Base-by-base conservation (phyloP, 2,797 vertebrate genomes). In the Macropodus opercularis region DNA sequence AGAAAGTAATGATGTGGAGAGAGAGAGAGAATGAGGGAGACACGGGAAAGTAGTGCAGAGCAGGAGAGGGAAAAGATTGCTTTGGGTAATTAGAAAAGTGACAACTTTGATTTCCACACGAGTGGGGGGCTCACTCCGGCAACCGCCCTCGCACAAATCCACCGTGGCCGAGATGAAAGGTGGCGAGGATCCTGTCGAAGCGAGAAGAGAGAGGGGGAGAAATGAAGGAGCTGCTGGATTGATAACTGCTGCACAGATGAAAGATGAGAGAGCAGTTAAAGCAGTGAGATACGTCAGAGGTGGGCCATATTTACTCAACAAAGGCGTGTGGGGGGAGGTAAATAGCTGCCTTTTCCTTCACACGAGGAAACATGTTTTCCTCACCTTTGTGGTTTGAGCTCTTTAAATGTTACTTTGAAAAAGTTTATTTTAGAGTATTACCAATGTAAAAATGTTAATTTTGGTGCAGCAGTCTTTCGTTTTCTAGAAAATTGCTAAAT, bases 71-170 rank as follows among this genome's bases (percentile, higher is more conserved):
- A 80, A 89, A 81, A 88, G 78, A 90, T 87, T 85, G 87, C 85
- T 84, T 79, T 69, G 67, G 81, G 80, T 91, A 90, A 90, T 92
- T 91, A 87, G 83, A 80, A 79, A 85, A 85, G 85, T 86, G 85
- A 87, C 87, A 86, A 75, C 85, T 85, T 83, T 89, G 86, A 91
- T 86, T 85, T 85, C 73, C 67, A 67, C 62, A 71, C 10, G 70
- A 74, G 72, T 57, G 24, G 21, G 13, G 34, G 32, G 49, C 59
- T 60, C 66, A 29, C 64, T 79, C 47, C 23, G 23, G 41, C 67
- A 73, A 69, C 80, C 74, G 66, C 75, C 59, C 59, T 64, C 29
- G 41, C 73, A 46, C 74, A 75, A 77, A 81, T 86, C 77, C 72
- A 55, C 66, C 51, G 40, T 72, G 73, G 81, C 70, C 4, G 4